phyloP scores from a whole-genome alignment of 2,888 invertebrate genomes.

The Nipponacmea schrenckii region DNA sequence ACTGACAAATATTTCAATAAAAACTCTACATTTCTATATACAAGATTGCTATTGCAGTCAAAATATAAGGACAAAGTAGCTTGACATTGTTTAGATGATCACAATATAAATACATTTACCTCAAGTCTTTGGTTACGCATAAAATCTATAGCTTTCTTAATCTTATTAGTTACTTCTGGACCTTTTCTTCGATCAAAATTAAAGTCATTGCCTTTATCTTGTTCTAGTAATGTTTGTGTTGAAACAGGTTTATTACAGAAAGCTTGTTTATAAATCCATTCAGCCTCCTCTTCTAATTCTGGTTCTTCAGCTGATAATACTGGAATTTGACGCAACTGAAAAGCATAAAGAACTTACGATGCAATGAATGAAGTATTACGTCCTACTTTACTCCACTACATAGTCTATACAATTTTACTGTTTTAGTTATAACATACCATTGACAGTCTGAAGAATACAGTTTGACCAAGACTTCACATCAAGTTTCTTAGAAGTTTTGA shows the following conservation, averaged over 20 bases:
- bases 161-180: constrained; percentile 74
- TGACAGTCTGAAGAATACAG: too few species aligned
- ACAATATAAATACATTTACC: constrained; percentile 49
- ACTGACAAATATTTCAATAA: too few species aligned
- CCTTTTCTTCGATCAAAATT: constrained; percentile 32
- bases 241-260: constrained; percentile 87
- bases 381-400: not conserved
- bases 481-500: too few species aligned
- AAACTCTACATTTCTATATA: too few species aligned
- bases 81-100: too few species aligned
- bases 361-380: not conserved
- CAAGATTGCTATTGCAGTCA: too few species aligned
- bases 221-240: constrained; percentile 73
- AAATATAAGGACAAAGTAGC: too few species aligned
- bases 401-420: too few species aligned
- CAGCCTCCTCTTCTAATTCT: constrained; percentile 92
- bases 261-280: constrained; percentile 96
- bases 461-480: too few species aligned
- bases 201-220: not conserved
- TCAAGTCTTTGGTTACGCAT: constrained; percentile 95
- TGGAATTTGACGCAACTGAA: constrained; percentile 85
- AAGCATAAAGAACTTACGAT: not conserved
- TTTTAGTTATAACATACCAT: too few species aligned
- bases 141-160: constrained; percentile 92
- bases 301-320: constrained; percentile 75